These are phyloP conservation scores for Cephus pygmeus DNA, from an alignment of 2,888 invertebrate species.

Conservation along the genomic window DNA sequence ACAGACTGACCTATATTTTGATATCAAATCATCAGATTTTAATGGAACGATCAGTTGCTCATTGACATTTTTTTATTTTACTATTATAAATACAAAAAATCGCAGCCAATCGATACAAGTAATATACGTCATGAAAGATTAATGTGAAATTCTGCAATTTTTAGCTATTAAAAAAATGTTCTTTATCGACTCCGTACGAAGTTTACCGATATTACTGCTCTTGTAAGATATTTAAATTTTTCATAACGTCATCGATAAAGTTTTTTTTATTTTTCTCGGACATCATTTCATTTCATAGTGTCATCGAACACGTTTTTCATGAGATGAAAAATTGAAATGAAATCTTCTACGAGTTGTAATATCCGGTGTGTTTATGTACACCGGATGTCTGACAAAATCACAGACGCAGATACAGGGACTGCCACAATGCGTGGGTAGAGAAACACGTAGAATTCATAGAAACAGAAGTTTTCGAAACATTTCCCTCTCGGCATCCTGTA, in stretches of 20 bases:
- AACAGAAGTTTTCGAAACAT: slow-evolving; percentile 3
- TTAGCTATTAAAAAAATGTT: not conserved
- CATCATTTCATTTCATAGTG: no score
- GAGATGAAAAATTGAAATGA: not conserved
- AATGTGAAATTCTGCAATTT: not conserved
- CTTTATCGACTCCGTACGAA: not conserved
- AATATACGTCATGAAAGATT: no score
- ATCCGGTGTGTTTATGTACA: not conserved
- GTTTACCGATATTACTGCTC: no score
- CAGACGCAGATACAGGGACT: not conserved
- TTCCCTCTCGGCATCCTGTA: not conserved
- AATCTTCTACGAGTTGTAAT: not conserved
- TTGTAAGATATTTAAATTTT: no score
- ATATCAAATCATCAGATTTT: not conserved
- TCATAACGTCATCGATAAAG: no score
- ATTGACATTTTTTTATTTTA: not conserved
- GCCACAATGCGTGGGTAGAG: not conserved
- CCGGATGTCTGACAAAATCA: not conserved
- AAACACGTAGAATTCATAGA: slow-evolving; percentile 5
- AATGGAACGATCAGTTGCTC: not conserved
- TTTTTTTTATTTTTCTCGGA: no score
- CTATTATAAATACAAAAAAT: not conserved
- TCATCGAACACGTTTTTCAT: no score
- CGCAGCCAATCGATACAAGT: not conserved
- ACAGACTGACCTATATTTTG: not conserved